phyloP scores from a whole-genome alignment of 2,888 invertebrate species.

The Noctuana brunneofusca region DNA sequence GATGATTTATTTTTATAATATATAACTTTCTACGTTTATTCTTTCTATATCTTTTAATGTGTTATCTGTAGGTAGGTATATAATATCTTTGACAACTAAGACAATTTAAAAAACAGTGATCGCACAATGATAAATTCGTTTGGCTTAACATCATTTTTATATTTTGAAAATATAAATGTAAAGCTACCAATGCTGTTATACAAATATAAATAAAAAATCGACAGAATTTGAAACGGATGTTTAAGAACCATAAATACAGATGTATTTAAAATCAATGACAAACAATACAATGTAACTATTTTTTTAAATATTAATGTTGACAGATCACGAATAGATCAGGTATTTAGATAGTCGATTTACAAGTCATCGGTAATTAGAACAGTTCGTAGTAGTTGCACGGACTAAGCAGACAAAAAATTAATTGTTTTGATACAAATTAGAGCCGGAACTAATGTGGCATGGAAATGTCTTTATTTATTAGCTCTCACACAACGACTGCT shows the following conservation, averaged over 20 bases:
- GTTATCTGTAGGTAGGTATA: no score
- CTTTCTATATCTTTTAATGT: no score
- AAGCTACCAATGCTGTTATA: no score
- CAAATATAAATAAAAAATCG: no score
- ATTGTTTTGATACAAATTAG: conserved; percentile 8
- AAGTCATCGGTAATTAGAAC: conserved; percentile 29
- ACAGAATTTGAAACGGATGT: background rate
- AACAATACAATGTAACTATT: conserved; percentile 6
- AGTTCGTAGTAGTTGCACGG: background rate
- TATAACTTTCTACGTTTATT: no score
- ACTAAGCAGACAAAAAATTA: conserved; percentile 7
- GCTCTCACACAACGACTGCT: background rate
- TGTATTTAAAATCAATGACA: background rate
- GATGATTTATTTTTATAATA: no score
- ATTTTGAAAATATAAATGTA: no score
- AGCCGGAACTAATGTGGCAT: conserved; percentile 23
- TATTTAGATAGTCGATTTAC: conserved; percentile 10
- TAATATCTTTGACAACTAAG: no score
- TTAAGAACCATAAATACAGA: background rate
- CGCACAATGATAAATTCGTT: no score
- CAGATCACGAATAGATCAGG: conserved; percentile 23
- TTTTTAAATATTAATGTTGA: conserved; percentile 18
- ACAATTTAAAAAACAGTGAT: no score
- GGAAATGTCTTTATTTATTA: conserved; percentile 21
- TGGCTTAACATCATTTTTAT: no score